These are phyloP conservation scores for Drosophila littoralis DNA, from an alignment of 1,140 invertebrate genomes.

Conservation along the genomic window DNA sequence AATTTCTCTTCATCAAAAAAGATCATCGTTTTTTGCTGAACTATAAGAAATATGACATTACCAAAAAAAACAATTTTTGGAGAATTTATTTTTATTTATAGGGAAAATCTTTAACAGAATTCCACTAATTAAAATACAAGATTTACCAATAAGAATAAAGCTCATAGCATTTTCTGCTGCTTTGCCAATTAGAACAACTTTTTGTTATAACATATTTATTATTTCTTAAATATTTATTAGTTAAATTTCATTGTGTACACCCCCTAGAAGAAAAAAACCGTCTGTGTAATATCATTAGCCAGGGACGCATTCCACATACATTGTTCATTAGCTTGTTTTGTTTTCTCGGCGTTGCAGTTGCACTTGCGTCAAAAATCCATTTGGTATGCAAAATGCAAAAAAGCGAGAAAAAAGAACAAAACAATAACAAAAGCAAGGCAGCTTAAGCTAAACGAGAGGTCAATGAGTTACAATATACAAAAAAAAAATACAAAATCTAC, in stretches of 20 bases:
- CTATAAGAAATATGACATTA: no score
- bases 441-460: conserved; percentile 70
- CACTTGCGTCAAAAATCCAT: conserved; percentile 56
- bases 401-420: conserved; percentile 13
- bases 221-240: background rate
- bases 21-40: no score
- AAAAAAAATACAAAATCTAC: conserved; percentile 5
- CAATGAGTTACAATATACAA: conserved; percentile 50
- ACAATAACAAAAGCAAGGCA: conserved; percentile 45
- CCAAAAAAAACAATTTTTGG: no score
- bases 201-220: background rate
- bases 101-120: no score
- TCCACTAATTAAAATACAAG: no score
- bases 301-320: conserved; percentile 25
- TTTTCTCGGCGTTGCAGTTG: conserved; percentile 24
- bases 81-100: no score
- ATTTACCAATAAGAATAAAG: no score
- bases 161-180: no score
- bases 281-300: conserved; percentile 22
- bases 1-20: no score
- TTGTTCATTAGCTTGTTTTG: conserved; percentile 21
- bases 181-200: no score
- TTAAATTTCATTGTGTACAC: background rate
- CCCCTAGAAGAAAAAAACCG: background rate
- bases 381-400: conserved; percentile 60